Base-by-base conservation (phyloP, 2,113 vertebrate species). In the Sterna hirundo region DNA sequence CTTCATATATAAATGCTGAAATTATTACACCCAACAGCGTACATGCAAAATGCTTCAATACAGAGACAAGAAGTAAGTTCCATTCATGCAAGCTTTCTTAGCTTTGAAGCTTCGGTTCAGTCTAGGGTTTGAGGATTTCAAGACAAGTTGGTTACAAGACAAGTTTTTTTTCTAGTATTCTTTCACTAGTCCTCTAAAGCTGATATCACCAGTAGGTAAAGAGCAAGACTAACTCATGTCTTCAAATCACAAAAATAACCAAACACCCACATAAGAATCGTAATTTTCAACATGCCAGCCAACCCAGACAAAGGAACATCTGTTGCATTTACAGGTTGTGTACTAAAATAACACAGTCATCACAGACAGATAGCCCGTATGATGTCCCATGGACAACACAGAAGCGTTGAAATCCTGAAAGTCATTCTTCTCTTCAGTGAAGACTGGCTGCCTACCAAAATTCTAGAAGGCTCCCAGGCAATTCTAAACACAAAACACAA, bases 191-290 rank as follows among this genome's bases (percentile, higher is more conserved):
- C 57, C 30, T 87, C 77, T 89, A 42, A 62, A 84, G 66, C 9
- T 78, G 47, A 7, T 82, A 84, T 6, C 66, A 72, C 22, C 22
- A 65, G 40, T 18, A 80, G 60, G 49, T 90, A 62, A 91, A 85
- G 38, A 71, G 27, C 65, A 87, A 91, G 66, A 38, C 17, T 80
- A 87, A 93, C 38, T 84, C 54, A 38, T 13, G 42, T 65, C 62
- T 96, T 65, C 64, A 88, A 77, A 90, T 61, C 78, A 85, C 62
- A 74, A 83, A 94, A 91, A 57, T n/a, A 96, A 69, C 55, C 60
- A 88, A 88, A 83, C 62, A 83, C 25, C 64, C 58, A 54, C 54
- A 46, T 66, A 83, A 88, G 68, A 94, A 94, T 54, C 38, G 51
- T 19, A 38, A 80, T 65, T 91, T 80, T 58, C 70, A 91, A 85